Evolutionary conservation across 2,888 invertebrate genomes (phyloP), one percentile per base, ranked within the genome.

Genomic region (Microplitis manilae): DNA sequence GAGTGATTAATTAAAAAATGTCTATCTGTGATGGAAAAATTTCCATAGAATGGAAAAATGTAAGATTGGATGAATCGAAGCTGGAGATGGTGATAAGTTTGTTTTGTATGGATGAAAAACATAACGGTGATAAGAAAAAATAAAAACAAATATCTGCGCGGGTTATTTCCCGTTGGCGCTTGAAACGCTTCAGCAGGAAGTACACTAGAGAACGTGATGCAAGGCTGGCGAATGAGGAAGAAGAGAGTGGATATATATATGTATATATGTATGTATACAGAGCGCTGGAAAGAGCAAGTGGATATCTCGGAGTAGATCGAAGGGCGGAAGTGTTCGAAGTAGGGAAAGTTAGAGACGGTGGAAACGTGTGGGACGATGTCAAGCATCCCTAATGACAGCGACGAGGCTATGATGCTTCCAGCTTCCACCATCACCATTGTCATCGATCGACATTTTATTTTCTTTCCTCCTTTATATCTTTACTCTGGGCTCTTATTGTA

Each of bases 1-100:
- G 80, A 83, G 86, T 84, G 86, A 88, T 88, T 88, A 87, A 88
- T 88, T 87, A 87, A 87, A 87, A 87, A 87, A 50, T 50, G 13
- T 50, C 50, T 50, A 50, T 50, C 50, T 50, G 9, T 13, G 13
- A 50, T 50, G 50, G 13, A 7, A 50, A 50, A 50, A 8, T 50
- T 50, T 50, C 13, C 30, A 30, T 30, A 50, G 50, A 50, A 50
- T 9, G 13, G 50, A 13, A 13, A 13, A 50, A 50, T 50, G 20
- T 30, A 65, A 65, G 20, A 65, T 30, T 65, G 20, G 20, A 30
- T 30, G 65, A 65, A 13, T 65, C 38, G 38, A 65, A 30, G 38
- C 20, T 13, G 50, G 13, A 30, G 30, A 50, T 50, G 50, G 50
- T 13, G 50, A 50, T 50, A 50, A 50, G 50, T 50, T 50, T 50